A percentile compares a stretch with the other conserved stretches of the same genome.
phyloP scores from a whole-genome alignment of 1,140 invertebrate genomes.

The Meloidogyne chitwoodi region DNA sequence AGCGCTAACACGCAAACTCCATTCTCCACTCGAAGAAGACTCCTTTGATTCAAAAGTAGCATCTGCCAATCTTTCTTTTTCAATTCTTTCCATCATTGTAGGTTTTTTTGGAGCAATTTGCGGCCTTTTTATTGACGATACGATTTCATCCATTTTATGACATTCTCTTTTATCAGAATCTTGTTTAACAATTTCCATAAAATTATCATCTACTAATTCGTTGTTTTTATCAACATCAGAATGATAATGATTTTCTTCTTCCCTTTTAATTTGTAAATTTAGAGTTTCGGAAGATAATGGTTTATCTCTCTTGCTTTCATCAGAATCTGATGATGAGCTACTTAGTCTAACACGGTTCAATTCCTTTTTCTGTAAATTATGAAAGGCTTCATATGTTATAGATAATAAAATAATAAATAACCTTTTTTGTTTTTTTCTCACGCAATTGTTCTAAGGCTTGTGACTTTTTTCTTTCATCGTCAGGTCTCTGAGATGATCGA shows the following conservation, averaged over 20 bases:
- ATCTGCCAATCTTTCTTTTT: background rate
- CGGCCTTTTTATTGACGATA: background rate
- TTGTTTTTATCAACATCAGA: background rate
- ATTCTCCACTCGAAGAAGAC: background rate
- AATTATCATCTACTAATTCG: background rate
- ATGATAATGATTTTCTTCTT: background rate
- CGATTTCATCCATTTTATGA: background rate
- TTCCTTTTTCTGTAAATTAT: conserved; percentile 13
- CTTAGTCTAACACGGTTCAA: conserved; percentile 10
- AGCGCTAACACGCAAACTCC: background rate
- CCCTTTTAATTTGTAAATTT: background rate
- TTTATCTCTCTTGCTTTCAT: background rate
- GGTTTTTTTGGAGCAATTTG: conserved; percentile 14
- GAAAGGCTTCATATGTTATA: background rate
- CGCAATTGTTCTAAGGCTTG: conserved; percentile 29
- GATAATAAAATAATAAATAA: background rate
- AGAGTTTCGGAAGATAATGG: background rate
- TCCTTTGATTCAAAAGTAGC: background rate
- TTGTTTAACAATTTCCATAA: background rate
- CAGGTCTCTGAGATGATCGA: conserved; percentile 21
- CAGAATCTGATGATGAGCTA: conserved; percentile 18
- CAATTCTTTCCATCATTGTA: background rate
- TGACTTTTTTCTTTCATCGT: conserved; percentile 24
- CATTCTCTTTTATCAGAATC: background rate
- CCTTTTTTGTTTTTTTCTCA: conserved; percentile 33